These are phyloP conservation scores for Nomada flava DNA, from an alignment of 2,888 invertebrate genomes.

Conservation along the genomic window DNA sequence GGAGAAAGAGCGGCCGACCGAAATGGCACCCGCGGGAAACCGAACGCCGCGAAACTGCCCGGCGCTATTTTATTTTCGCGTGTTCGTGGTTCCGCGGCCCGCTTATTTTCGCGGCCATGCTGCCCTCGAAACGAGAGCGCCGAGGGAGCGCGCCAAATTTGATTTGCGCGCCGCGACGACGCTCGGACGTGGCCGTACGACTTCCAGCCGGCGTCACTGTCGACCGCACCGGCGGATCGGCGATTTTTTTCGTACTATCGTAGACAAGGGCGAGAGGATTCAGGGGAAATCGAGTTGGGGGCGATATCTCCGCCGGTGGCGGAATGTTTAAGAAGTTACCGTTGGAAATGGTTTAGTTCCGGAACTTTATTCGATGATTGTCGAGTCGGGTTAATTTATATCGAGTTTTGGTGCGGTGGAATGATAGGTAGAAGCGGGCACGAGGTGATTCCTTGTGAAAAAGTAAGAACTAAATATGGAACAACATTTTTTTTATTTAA, in stretches of 20 bases:
- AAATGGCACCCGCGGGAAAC: constrained; percentile 78
- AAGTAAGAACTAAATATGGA: no score
- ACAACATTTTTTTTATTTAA: no score
- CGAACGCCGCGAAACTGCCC: constrained; percentile 57
- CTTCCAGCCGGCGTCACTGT: constrained; percentile 1
- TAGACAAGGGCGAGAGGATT: neutral
- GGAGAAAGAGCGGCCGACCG: constrained; percentile 54
- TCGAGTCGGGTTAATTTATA: no score
- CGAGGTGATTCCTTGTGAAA: no score
- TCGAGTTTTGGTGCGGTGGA: no score
- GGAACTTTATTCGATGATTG: no score
- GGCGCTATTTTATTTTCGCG: constrained; percentile 75
- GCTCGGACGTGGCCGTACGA: constrained; percentile 76
- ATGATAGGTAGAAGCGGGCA: no score
- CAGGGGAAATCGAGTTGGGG: neutral
- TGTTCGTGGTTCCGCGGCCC: constrained; percentile 73
- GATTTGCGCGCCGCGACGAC: constrained; percentile 82
- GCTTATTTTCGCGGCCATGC: constrained; percentile 52
- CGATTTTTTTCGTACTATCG: constrained; percentile 8
- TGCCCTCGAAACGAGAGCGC: constrained; percentile 49
- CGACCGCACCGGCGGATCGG: constrained; percentile 15
- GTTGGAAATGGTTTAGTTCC: no score
- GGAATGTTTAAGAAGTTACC: constrained; percentile 1
- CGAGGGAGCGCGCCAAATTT: constrained; percentile 81
- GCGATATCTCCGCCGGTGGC: neutral